Base-by-base conservation (phyloP, 2,888 invertebrate genomes). In the Dinocampus coccinellae region DNA sequence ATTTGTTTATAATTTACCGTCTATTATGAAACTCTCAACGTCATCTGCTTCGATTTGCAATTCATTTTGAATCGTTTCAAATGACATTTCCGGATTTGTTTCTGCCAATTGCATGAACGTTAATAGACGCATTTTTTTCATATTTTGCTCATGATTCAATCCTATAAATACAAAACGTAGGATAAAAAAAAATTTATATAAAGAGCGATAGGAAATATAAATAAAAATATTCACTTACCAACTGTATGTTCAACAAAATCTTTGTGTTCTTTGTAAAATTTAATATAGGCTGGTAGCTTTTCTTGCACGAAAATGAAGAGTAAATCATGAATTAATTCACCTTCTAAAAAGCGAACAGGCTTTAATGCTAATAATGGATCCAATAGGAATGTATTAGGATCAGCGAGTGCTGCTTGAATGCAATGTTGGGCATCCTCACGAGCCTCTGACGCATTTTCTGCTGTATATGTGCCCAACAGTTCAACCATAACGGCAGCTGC, bases 31-130 rank as follows among this genome's bases (percentile, higher is more conserved):
- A 63, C 94, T 92, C 89, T 99, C 99, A 0, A 99, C 97, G 87
- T 97, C 94, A 75, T 94, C 93, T 74, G 94, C 93, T 67, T 90
- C 90, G 73, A 99, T 93, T 86, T 97, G 95, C 73, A 99, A 89
- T 87, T 98, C 97, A 65, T 93, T 91, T 81, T 95, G 93, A 75
- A 99, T 93, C 20, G 94, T 92, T 76, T 95, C 94, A 86, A 98
- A 98, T n/a, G 93, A 90, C 88, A 99, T 94, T 89, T 98, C 98
- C 26, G 96, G 94, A 84, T 94, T 94, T 68, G 92, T 93, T 88
- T 99, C 99, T 3, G 98, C 98, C 89, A 99, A 91, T 86, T 98
- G 97, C 96, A 99, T 98, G 85, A 99, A 97, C 0, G 98, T 96
- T 68, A 99, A 87, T 81, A 99, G 90, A 75, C 98, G 92, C 97